phyloP scores from a whole-genome alignment of 2,888 invertebrate species.

The Didymodactylos carnosus region DNA sequence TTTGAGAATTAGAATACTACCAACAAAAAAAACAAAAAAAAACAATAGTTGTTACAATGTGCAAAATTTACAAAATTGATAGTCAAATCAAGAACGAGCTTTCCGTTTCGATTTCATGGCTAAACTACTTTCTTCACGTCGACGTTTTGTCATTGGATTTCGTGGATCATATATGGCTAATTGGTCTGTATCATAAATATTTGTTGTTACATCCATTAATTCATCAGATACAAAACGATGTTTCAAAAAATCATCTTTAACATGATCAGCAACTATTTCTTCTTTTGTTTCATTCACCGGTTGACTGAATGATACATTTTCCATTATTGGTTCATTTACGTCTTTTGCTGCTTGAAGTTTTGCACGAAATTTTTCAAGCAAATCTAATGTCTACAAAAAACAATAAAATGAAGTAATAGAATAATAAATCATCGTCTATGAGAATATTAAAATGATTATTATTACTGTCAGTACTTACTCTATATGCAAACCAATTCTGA shows the following conservation, averaged over 20 bases:
- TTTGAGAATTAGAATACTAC: too few species aligned
- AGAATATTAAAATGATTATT: too few species aligned
- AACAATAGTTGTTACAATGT: too few species aligned
- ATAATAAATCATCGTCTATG: too few species aligned
- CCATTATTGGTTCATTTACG: constrained; percentile 43
- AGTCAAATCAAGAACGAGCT: too few species aligned
- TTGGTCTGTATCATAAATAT: constrained; percentile 57
- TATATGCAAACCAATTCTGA: too few species aligned
- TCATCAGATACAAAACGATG: constrained; percentile 14
- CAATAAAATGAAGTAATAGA: too few species aligned
- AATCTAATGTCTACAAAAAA: neutral
- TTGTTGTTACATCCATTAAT: constrained; percentile 20
- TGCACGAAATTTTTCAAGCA: neutral
- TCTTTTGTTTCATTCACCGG: constrained; percentile 33
- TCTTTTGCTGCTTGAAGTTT: constrained; percentile 40
- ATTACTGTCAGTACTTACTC: too few species aligned
- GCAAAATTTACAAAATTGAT: too few species aligned
- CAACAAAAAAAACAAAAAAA: too few species aligned
- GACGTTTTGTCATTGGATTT: constrained; percentile 73
- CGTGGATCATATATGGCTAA: constrained; percentile 88
- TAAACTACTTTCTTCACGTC: constrained; percentile 48
- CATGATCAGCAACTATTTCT: constrained; percentile 25
- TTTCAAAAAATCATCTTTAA: constrained; percentile 22
- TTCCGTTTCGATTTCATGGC: too few species aligned
- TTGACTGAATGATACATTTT: too few species aligned